Evolutionary conservation across 2,797 vertebrate species (phyloP).

Genomic region (Macropodus opercularis): DNA sequence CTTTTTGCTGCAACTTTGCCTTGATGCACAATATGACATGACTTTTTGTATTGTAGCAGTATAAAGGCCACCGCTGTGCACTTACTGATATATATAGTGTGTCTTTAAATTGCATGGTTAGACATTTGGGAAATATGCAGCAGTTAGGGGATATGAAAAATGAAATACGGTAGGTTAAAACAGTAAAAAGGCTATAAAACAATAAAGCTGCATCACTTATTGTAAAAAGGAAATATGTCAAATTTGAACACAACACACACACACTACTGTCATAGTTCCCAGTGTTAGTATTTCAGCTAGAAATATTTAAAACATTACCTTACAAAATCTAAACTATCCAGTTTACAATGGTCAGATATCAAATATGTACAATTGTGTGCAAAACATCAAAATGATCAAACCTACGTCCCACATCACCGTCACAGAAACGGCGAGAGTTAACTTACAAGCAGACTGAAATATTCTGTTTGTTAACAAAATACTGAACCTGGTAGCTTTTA

Average conservation of each 20-base stretch:
- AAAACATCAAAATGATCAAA: constrained; percentile 49
- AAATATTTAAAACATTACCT: constrained; percentile 14
- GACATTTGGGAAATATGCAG: constrained; percentile 6
- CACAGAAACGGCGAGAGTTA: not conserved
- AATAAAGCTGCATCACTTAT: constrained; percentile 30
- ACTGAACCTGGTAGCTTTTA: not conserved
- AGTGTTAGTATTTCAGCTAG: constrained; percentile 56
- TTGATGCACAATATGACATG: constrained; percentile 13
- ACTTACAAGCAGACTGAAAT: not conserved
- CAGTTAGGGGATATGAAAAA: constrained; percentile 15
- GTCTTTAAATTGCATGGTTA: constrained; percentile 11
- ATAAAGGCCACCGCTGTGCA: constrained; percentile 24
- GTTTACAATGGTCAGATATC: constrained; percentile 30
- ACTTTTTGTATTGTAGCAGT: constrained; percentile 19
- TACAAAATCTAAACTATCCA: constrained; percentile 22
- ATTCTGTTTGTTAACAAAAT: not conserved
- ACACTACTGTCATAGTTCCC: constrained; percentile 25
- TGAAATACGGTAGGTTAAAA: constrained; percentile 33
- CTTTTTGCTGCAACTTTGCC: constrained; percentile 6
- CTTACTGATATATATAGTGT: constrained; percentile 1
- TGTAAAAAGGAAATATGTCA: constrained; percentile 46
- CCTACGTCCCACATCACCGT: not conserved
- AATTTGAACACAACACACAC: constrained; percentile 28
- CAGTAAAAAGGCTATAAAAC: constrained; percentile 29
- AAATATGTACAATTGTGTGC: constrained; percentile 61